phyloP scores from a whole-genome alignment of 1,140 invertebrate genomes.

The Heliconius himera region DNA sequence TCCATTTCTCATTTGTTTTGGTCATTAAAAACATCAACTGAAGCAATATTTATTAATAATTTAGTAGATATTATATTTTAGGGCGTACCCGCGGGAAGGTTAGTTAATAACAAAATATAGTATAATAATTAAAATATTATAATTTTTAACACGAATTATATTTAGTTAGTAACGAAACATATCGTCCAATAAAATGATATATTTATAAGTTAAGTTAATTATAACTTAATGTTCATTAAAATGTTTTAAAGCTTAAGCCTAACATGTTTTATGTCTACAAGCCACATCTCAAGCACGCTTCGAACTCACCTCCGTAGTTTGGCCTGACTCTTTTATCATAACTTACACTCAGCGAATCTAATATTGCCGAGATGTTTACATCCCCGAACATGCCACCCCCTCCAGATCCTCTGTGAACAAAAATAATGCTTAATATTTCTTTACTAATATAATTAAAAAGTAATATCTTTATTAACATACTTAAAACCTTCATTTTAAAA shows the following conservation, averaged over 20 bases:
- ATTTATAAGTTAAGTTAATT: background rate
- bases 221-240: background rate
- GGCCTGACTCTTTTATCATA: conserved; percentile 99
- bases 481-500: too few species aligned
- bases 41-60: too few species aligned
- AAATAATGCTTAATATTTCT: conserved; percentile 24
- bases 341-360: conserved; percentile 95
- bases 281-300: background rate
- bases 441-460: too few species aligned
- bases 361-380: conserved; percentile 95
- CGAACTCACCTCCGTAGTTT: conserved; percentile 96
- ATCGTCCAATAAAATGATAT: background rate
- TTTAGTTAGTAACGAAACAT: background rate
- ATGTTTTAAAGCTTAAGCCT: background rate
- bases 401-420: conserved; percentile 83
- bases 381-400: conserved; percentile 92
- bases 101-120: too few species aligned
- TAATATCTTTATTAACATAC: too few species aligned
- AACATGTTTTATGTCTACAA: background rate
- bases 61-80: too few species aligned
- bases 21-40: too few species aligned
- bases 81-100: too few species aligned
- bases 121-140: too few species aligned
- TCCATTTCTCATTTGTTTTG: too few species aligned
- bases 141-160: too few species aligned